phyloP scores from a whole-genome alignment of 2,113 vertebrate genomes.

The Tor tambroides region DNA sequence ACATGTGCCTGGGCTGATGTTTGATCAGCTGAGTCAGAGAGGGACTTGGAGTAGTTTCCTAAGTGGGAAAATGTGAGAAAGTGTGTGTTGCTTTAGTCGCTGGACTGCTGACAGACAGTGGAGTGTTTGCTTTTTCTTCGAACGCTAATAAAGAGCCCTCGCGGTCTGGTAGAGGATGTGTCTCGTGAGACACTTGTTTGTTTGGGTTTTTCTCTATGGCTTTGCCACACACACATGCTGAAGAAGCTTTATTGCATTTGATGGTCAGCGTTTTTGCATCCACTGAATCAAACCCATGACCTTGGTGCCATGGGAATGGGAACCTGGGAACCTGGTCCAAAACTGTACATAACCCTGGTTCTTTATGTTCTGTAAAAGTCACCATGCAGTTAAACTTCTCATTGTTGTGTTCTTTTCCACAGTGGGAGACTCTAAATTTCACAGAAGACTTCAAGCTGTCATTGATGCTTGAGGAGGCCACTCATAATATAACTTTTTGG shows the following conservation, averaged over 20 bases:
- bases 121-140: constrained; percentile 56
- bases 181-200: constrained; percentile 35
- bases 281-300: background rate
- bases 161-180: constrained; percentile 31
- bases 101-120: constrained; percentile 52
- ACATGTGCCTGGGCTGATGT: constrained; percentile 29
- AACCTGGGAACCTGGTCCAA: background rate
- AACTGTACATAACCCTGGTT: background rate
- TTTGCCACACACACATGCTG: background rate
- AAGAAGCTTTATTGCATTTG: background rate
- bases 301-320: background rate
- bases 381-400: background rate
- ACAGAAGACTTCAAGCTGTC: background rate
- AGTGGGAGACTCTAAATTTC: too few relatives aligned
- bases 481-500: background rate
- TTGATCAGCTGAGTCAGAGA: constrained; percentile 49
- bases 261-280: background rate
- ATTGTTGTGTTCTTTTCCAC: background rate
- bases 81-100: constrained; percentile 43
- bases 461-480: background rate
- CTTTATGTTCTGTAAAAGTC: background rate
- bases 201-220: constrained; percentile 31
- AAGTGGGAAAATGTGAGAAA: constrained; percentile 48
- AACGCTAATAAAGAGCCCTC: constrained; percentile 39
- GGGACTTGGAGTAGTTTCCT: constrained; percentile 30